phyloP scores from a whole-genome alignment of 35 echinoderm and acorn worm species.

The Lytechinus variegatus region DNA sequence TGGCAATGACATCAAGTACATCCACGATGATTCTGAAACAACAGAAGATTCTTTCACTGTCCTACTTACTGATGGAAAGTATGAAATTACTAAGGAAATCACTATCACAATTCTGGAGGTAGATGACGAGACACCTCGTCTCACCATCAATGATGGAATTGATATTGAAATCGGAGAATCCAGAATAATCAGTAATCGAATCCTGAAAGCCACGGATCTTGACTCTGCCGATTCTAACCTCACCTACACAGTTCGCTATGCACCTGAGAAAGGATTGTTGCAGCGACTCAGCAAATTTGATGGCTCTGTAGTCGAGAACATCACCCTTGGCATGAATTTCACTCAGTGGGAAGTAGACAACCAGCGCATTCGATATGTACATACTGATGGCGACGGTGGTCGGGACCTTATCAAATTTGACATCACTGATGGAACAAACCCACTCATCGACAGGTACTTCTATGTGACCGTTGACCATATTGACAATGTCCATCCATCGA shows the following conservation, averaged over 20 bases:
- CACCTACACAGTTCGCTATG: slow-evolving; percentile 79
- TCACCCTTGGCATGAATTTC: slow-evolving; percentile 91
- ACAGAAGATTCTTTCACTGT: slow-evolving; percentile 82
- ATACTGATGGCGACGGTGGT: slow-evolving; percentile 74
- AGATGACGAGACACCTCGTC: slow-evolving; percentile 98
- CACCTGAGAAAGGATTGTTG: slow-evolving; percentile 79
- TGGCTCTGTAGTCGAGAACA: slow-evolving; percentile 74
- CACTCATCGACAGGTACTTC: slow-evolving; percentile 98
- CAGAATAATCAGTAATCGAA: slow-evolving; percentile 83
- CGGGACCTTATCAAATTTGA: slow-evolving; percentile 98
- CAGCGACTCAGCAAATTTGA: slow-evolving; percentile 79
- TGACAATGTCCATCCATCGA: slow-evolving; percentile 86
- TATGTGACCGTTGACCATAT: slow-evolving; percentile 86
- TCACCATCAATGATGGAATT: slow-evolving; percentile 95
- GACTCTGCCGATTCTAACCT: slow-evolving; percentile 95
- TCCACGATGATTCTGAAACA: slow-evolving; percentile 95
- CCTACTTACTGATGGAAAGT: slow-evolving; percentile 86
- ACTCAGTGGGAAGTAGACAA: slow-evolving; percentile 98
- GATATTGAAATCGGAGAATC: slow-evolving; percentile 87
- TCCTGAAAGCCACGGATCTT: slow-evolving; percentile 89
- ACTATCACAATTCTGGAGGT: slow-evolving; percentile 64
- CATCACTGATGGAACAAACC: slow-evolving; percentile 89
- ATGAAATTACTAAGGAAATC: slow-evolving; percentile 84
- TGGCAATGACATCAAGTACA: slow-evolving; percentile 69
- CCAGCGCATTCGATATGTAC: slow-evolving; percentile 85